phyloP scores from a whole-genome alignment of 2,113 vertebrate species.

The Ctenodactylus gundi region DNA sequence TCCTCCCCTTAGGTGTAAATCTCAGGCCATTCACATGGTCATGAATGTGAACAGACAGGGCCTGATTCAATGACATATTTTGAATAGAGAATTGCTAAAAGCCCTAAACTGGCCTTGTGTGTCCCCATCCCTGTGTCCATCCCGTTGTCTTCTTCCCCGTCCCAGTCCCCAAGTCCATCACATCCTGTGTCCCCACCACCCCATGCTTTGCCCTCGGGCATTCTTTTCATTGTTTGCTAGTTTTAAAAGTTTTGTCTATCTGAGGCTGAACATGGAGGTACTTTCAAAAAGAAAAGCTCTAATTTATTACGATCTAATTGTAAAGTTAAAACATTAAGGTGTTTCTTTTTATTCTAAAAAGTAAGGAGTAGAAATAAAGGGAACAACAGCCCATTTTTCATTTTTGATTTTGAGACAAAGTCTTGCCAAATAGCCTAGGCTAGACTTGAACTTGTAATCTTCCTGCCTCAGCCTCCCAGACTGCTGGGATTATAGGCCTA shows the following conservation, averaged over 20 bases:
- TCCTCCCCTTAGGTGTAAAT: background rate
- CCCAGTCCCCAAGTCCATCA: too few relatives aligned
- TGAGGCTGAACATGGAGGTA: background rate
- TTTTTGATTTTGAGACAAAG: too few relatives aligned
- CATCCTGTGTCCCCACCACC: too few relatives aligned
- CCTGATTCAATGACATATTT: background rate
- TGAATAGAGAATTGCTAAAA: background rate
- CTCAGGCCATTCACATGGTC: background rate
- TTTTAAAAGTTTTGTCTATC: background rate
- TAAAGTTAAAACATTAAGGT: background rate
- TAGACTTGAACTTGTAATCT: too few relatives aligned
- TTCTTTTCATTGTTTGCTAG: background rate
- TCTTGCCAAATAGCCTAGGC: too few relatives aligned
- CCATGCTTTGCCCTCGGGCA: too few relatives aligned
- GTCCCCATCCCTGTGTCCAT: too few relatives aligned
- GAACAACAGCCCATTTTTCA: too few relatives aligned
- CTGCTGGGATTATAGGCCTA: too few relatives aligned
- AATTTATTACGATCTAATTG: slow-evolving; percentile 35
- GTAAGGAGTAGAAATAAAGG: background rate
- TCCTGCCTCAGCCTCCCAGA: too few relatives aligned
- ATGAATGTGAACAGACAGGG: background rate
- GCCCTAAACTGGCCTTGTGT: background rate
- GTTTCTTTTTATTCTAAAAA: background rate
- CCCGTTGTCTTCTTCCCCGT: too few relatives aligned
- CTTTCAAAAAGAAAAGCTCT: slow-evolving; percentile 53